These are phyloP conservation scores for Limnephilus auricula DNA, from an alignment of 2,888 invertebrate species.

Conservation along the genomic window DNA sequence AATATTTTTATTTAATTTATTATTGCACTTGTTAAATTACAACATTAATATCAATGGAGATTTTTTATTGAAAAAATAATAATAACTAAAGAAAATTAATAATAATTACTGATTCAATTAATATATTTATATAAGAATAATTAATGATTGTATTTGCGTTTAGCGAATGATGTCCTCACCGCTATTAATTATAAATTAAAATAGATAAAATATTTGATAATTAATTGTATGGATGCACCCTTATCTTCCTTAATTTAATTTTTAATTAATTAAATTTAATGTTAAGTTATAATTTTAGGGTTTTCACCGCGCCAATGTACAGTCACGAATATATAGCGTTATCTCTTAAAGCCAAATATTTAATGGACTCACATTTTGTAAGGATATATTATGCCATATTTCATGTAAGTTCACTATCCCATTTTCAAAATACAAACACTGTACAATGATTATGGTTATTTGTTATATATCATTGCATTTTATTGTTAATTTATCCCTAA, in stretches of 20 bases:
- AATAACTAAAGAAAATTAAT: not conserved
- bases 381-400: constrained; percentile 60
- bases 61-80: not conserved
- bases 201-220: not conserved
- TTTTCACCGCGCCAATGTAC: not conserved
- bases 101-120: constrained; percentile 21
- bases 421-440: not conserved
- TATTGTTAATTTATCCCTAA: not conserved
- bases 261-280: constrained; percentile 37
- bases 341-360: constrained; percentile 64
- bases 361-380: constrained; percentile 61
- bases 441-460: not conserved
- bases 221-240: not conserved
- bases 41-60: not conserved
- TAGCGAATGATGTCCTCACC: constrained; percentile 9
- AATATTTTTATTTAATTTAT: constrained; percentile 7
- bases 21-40: constrained; percentile 18
- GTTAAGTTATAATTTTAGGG: not conserved
- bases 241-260: constrained; percentile 5
- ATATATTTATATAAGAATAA: not conserved
- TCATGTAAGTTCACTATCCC: constrained; percentile 6
- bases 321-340: constrained; percentile 28
- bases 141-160: constrained; percentile 1
- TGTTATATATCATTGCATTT: not conserved
- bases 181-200: constrained; percentile 3